phyloP scores from a whole-genome alignment of 2,797 vertebrate species.

The Balearica regulorum region DNA sequence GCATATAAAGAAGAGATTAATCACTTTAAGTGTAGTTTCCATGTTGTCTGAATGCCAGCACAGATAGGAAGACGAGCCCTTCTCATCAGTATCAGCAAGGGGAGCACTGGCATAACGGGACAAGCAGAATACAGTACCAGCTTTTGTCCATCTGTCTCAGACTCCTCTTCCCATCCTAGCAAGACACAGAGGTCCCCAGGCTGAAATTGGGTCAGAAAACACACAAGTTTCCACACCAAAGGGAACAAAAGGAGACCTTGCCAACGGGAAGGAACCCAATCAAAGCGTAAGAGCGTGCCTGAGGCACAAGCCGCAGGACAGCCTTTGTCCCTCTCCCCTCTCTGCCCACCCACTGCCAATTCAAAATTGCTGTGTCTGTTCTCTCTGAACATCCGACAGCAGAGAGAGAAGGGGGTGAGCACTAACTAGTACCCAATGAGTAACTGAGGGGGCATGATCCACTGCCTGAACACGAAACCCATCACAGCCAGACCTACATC shows the following conservation, averaged over 20 bases:
- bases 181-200: background rate
- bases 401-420: background rate
- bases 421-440: too few species aligned
- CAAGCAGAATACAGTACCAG: background rate
- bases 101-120: background rate
- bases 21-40: background rate
- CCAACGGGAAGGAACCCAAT: background rate
- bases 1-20: background rate
- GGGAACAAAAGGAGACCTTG: background rate
- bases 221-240: background rate
- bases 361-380: background rate
- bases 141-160: background rate
- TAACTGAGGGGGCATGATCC: background rate
- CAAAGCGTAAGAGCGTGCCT: background rate
- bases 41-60: background rate
- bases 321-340: background rate
- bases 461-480: background rate
- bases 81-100: background rate
- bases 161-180: background rate
- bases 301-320: background rate
- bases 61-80: background rate
- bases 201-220: background rate
- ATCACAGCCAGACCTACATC: background rate
- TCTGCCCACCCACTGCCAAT: background rate
- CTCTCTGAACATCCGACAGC: background rate